phyloP scores from a whole-genome alignment of 2,113 vertebrate genomes.

The Phalacrocorax carbo region DNA sequence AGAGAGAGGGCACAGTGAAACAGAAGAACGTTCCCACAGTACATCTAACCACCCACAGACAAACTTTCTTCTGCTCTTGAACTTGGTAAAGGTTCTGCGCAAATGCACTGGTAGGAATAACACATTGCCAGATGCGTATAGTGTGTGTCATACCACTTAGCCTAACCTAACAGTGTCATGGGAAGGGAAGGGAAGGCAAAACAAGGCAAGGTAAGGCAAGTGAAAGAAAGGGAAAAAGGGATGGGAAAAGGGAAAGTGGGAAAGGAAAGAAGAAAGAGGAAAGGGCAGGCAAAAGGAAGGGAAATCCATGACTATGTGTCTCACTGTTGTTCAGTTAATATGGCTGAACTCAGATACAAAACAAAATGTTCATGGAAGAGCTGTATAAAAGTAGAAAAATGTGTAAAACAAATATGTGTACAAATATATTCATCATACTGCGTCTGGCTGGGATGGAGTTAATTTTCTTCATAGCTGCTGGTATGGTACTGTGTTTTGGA shows the following conservation, averaged over 20 bases:
- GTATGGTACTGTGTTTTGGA: background rate
- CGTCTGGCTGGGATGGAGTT: accelerated
- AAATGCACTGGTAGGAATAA: background rate
- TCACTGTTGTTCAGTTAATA: background rate
- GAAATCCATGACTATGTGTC: background rate
- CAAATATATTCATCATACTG: background rate
- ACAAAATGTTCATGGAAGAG: background rate
- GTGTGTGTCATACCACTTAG: accelerated
- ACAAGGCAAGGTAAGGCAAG: background rate
- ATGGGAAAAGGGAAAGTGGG: background rate
- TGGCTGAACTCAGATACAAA: background rate
- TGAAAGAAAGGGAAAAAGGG: background rate
- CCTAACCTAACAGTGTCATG: background rate
- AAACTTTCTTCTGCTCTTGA: background rate
- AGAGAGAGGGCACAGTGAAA: background rate
- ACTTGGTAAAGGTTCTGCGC: background rate
- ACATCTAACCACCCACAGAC: background rate
- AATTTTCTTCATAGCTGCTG: background rate
- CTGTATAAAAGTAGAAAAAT: background rate
- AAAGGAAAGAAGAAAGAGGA: background rate
- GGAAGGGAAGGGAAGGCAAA: background rate
- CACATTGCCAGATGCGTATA: background rate
- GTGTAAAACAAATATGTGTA: background rate
- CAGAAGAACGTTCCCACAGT: background rate
- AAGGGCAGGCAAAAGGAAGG: background rate